Base-by-base conservation (phyloP, 2,113 vertebrate genomes). In the Perccottus glenii region DNA sequence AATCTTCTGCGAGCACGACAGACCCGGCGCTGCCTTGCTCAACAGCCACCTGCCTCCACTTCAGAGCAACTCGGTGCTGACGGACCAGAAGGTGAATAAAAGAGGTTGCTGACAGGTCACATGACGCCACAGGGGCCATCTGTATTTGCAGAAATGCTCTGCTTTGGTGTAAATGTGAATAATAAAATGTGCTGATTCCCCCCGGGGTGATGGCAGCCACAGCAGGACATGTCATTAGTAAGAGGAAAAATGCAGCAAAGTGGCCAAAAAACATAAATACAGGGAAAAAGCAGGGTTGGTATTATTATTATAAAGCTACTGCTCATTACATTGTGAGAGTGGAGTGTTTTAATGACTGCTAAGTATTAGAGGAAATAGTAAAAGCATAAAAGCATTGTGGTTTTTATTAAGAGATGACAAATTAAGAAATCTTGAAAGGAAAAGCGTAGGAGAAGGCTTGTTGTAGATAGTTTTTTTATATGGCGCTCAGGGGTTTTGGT, bases 1-100 rank as follows among this genome's bases (percentile, higher is more conserved):
- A 50, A 93, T 94, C 81, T 94, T 94, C 87, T 94, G 93, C 6
- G 93, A 94, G 78, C 93, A 94, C 14, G 93, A 94, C 87, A 80
- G 91, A 53, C 93, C 93, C 0, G 85, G 89, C 0, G 82, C 86
- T 6, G 76, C 78, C 43, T 78, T 93, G 64, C 87, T 93, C 52
- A 89, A 38, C 70, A 84, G 86, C 64, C 92, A 93, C 85, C 81
- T 93, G 83, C 89, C 90, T 4, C 88, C 85, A 11, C 87, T 93
- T 53, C 93, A 93, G 81, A 87, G 88, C 81, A 93, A 61, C 87
- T 81, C 91, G 1, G 85, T 92, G 82, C 78, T 94, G 62, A 78
- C 93, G 1, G 92, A 94, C 83, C 93, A 94, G 88, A 94, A 94
- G 91, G 93, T 94, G 65, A 87, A 74, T 59, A 11, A 14, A 6